Evolutionary conservation across 2,888 invertebrate species (phyloP).

Genomic region (Trichopria drosophilae): DNA sequence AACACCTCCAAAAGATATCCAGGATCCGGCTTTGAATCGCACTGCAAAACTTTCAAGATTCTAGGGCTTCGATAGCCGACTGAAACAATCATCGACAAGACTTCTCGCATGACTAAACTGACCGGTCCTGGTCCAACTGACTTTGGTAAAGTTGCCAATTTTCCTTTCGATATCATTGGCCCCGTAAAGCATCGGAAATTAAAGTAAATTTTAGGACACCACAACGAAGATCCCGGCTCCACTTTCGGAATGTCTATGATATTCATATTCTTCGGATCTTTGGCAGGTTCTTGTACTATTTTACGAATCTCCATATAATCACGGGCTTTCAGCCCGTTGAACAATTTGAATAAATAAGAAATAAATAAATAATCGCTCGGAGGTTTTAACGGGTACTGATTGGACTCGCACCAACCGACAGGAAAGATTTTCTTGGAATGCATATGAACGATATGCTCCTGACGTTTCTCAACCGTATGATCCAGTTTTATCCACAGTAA

Average conservation of each 20-base stretch:
- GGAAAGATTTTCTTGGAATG: conserved; percentile 71
- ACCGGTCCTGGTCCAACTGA: conserved; percentile 75
- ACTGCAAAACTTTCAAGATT: conserved; percentile 69
- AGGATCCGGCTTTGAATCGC: conserved; percentile 65
- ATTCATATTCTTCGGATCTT: conserved; percentile 51
- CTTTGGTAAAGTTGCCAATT: conserved; percentile 72
- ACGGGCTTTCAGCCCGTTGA: no score
- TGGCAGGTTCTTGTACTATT: conserved; percentile 42
- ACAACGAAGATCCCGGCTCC: conserved; percentile 53
- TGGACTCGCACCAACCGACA: conserved; percentile 76
- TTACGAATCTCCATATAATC: conserved; percentile 51
- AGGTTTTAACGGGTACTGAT: conserved; percentile 68
- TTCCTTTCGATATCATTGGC: conserved; percentile 72
- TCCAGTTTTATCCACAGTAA: conserved; percentile 70
- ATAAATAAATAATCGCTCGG: no score
- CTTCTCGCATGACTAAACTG: conserved; percentile 70
- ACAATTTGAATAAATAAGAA: no score
- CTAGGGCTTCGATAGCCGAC: conserved; percentile 75
- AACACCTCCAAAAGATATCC: conserved; percentile 70
- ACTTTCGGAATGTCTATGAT: conserved; percentile 44
- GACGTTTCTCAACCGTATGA: conserved; percentile 60
- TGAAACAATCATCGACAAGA: conserved; percentile 71
- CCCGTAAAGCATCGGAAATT: conserved; percentile 78
- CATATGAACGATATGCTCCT: conserved; percentile 60
- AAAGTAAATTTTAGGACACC: conserved; percentile 76